phyloP scores from a whole-genome alignment of 1,140 invertebrate species.

The Rhizoglyphus robini region DNA sequence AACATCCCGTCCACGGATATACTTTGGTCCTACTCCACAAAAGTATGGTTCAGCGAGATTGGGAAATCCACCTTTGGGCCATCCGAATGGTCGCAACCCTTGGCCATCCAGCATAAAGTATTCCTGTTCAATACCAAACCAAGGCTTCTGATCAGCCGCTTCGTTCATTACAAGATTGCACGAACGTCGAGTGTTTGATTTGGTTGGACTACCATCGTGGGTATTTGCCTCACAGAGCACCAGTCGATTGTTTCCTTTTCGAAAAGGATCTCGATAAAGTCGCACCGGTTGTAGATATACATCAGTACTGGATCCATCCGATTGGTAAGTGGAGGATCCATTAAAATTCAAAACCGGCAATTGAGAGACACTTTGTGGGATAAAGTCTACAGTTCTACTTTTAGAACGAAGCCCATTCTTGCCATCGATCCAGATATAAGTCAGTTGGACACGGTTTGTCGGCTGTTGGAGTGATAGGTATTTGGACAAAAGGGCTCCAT shows the following conservation, averaged over 20 bases:
- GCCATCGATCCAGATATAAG: constrained; percentile 80
- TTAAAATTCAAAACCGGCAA: constrained; percentile 90
- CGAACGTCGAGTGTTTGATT: constrained; percentile 28
- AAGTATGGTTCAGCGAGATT: constrained; percentile 83
- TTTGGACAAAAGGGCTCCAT: neutral
- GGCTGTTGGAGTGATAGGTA: neutral
- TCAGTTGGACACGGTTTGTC: constrained; percentile 42
- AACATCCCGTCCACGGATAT: constrained; percentile 81
- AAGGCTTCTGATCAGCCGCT: constrained; percentile 38
- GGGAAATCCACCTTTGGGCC: constrained; percentile 82
- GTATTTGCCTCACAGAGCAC: constrained; percentile 72
- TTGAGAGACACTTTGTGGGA: constrained; percentile 40
- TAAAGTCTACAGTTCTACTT: constrained; percentile 49
- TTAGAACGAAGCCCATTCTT: constrained; percentile 79
- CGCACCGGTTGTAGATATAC: constrained; percentile 73
- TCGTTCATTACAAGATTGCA: constrained; percentile 35
- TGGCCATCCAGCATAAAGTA: constrained; percentile 82
- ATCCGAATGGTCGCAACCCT: constrained; percentile 66
- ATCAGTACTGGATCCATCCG: too few species aligned
- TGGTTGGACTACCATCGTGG: constrained; percentile 55
- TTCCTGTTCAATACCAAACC: constrained; percentile 88
- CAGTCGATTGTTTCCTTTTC: constrained; percentile 65
- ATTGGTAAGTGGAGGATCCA: constrained; percentile 32
- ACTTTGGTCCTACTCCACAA: constrained; percentile 85
- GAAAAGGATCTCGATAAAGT: constrained; percentile 83